Base-by-base conservation (phyloP, 2,797 vertebrate genomes). In the Falco novaeseelandiae region DNA sequence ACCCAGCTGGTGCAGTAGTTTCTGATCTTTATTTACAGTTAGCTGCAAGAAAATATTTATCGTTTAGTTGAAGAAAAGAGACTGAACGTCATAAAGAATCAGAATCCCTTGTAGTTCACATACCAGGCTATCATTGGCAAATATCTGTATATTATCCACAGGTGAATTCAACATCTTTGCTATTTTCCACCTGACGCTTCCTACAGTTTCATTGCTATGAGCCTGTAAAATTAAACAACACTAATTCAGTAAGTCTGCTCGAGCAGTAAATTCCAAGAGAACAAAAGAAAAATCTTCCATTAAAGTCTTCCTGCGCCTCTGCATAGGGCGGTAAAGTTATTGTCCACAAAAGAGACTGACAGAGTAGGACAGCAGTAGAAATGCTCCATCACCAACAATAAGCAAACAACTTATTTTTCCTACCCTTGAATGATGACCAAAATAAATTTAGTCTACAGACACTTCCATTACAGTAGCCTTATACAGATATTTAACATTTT, bases 11-110 rank as follows among this genome's bases (percentile, higher is more conserved):
- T 99, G 99, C 74, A 99, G 99, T 29, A 99, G 98, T 97, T 99
- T 99, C 98, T 99, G 99, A 98, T 99, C 99, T 97, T 99, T 99
- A 96, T 99, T 99, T 98, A 99, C 99, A 1, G 99, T 99, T 97
- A 99, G 94, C 99, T 99, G 96, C 27, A 97, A 96, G 66, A 87
- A 96, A 96, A 71, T 18, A 71, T 44, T 83, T 65, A 84, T 18
- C 12, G 23, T 58, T 97, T 86, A 95, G 63, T 51, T 82, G 55
- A 57, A 52, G 36, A 54, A 85, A 30, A 72, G 27, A 67, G 13
- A 59, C 29, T 78, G 8, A 22, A 11, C 81, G 72, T 72, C 27
- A 82, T 14, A 16, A 62, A 87, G 46, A 81, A 85, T 12, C 8
- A 32, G 21, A 73, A 61, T 20, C 48, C 4, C 74, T 70, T 62